Evolutionary conservation across 2,888 invertebrate species (phyloP).

Genomic region (Patella depressa): DNA sequence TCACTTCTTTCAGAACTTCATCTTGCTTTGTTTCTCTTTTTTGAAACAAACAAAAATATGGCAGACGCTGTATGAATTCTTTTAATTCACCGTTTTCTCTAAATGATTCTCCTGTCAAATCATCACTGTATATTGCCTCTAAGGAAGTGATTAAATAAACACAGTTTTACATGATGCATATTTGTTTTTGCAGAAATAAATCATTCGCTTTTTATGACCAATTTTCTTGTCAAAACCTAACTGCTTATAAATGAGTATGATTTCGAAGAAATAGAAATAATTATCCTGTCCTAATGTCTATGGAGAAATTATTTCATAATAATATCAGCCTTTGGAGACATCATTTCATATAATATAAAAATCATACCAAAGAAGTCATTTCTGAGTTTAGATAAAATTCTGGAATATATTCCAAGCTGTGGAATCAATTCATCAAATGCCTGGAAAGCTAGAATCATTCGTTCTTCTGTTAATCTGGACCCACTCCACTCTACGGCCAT

Average conservation of each 20-base stretch:
- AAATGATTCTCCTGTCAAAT: constrained; percentile 50
- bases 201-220: not conserved
- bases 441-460: constrained; percentile 59
- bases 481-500: constrained; percentile 52
- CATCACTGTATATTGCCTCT: constrained; percentile 64
- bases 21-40: constrained; percentile 56
- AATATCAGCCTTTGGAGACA: too few relatives aligned
- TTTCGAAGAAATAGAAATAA: too few relatives aligned
- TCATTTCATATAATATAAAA: too few relatives aligned
- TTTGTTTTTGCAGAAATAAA: not conserved
- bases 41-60: constrained; percentile 63
- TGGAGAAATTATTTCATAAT: too few relatives aligned
- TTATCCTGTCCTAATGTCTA: too few relatives aligned
- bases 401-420: constrained; percentile 62
- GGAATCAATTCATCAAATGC: constrained; percentile 64
- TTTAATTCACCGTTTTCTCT: constrained; percentile 3
- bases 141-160: constrained; percentile 16
- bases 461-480: constrained; percentile 51
- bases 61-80: constrained; percentile 56
- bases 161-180: not conserved
- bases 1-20: constrained; percentile 56
- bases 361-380: constrained; percentile 63
- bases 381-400: constrained; percentile 56
- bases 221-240: too few relatives aligned
- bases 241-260: too few relatives aligned